These are phyloP conservation scores for Ectropis grisescens DNA, from an alignment of 1,140 invertebrate species.

Conservation along the genomic window DNA sequence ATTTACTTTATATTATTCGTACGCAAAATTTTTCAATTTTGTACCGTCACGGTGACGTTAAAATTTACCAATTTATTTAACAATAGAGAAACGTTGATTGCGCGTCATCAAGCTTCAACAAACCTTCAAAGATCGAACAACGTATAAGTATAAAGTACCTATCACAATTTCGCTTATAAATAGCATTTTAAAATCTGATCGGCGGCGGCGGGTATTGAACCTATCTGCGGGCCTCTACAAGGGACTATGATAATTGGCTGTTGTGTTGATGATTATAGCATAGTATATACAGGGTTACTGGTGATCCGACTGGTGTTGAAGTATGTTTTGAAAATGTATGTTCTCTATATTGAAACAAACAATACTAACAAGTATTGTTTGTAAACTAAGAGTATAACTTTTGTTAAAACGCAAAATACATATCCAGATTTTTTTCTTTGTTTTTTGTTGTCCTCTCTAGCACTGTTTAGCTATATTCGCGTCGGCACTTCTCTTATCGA, in stretches of 20 bases:
- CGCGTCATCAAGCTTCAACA: background rate
- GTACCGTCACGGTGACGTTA: background rate
- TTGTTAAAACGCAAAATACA: no score
- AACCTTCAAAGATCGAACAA: conserved; percentile 7
- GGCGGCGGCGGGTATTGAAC: conserved; percentile 37
- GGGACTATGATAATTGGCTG: conserved; percentile 6
- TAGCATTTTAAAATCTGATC: conserved; percentile 41
- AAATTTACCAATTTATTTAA: background rate
- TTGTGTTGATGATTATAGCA: background rate
- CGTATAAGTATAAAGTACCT: conserved; percentile 31
- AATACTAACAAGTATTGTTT: background rate
- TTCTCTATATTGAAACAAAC: no score
- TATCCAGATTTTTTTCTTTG: background rate
- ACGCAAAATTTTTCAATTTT: background rate
- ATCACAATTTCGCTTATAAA: conserved; percentile 43
- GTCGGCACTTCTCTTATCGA: no score
- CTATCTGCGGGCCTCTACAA: conserved; percentile 28
- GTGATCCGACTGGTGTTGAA: background rate
- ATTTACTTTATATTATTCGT: background rate
- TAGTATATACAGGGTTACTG: background rate
- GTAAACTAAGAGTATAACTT: background rate
- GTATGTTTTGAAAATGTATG: no score
- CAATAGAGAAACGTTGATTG: background rate
- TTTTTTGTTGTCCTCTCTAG: no score
- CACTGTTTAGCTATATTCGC: no score